Percentiles rank a stretch among this genome's conserved stretches.
Conservation (phyloP, 2,888 invertebrate species). For the Tanypteryx hageni region DNA sequence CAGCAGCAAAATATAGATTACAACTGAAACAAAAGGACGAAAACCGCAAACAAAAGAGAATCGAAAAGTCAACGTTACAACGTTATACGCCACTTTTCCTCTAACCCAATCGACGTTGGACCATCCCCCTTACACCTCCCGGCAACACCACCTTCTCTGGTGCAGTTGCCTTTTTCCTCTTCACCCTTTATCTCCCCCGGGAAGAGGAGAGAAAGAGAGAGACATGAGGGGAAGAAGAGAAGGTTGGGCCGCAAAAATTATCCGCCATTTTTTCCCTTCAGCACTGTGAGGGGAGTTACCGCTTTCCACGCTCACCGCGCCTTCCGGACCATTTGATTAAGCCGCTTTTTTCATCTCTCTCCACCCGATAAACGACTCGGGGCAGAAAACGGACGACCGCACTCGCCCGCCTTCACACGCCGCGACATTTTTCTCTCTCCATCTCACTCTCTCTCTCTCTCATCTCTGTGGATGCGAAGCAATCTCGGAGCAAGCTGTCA, state of each 20-base stretch:
- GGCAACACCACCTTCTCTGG: too few relatives aligned
- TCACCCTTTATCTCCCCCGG: neutral
- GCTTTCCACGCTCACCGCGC: neutral
- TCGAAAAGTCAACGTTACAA: too few relatives aligned
- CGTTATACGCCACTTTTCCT: too few relatives aligned
- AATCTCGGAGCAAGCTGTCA: neutral
- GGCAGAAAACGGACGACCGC: neutral
- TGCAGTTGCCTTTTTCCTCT: too few relatives aligned
- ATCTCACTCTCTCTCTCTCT: neutral
- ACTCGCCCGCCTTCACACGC: neutral
- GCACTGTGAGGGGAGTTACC: neutral
- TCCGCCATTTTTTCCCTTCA: neutral
- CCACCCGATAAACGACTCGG: neutral
- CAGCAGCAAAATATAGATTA: too few relatives aligned
- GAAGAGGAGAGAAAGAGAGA: neutral
- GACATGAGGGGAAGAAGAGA: too few relatives aligned
- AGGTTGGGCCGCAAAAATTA: neutral
- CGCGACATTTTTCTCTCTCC: neutral
- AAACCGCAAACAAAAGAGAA: too few relatives aligned
- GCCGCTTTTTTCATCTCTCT: neutral
- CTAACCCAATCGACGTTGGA: too few relatives aligned
- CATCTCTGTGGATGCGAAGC: neutral
- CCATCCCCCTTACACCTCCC: too few relatives aligned
- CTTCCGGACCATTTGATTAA: slow-evolving; percentile 32
- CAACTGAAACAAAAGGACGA: too few relatives aligned